Conservation (phyloP, 2,888 invertebrate species). For the Lasioglossum morio region DNA sequence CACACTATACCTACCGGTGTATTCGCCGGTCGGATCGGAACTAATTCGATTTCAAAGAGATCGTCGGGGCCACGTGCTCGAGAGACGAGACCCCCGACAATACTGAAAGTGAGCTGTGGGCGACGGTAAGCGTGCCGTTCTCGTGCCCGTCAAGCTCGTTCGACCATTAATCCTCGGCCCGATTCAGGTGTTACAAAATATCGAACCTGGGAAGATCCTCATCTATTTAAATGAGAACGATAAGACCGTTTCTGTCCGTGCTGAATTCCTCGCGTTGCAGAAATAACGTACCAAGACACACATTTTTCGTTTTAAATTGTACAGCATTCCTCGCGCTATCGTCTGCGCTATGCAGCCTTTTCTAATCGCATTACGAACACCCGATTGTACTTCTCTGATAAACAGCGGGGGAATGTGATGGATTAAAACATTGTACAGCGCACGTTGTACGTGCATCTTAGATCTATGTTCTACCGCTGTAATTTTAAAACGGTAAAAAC, state of each 20-base stretch:
- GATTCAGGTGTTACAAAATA: constrained; percentile 36
- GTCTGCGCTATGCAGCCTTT: background rate
- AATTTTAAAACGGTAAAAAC: too few species aligned
- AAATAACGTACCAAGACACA: background rate
- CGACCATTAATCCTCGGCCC: constrained; percentile 28
- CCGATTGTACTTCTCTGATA: background rate
- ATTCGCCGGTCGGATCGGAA: constrained; percentile 73
- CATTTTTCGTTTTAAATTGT: background rate
- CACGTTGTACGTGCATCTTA: background rate
- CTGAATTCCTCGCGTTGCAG: background rate
- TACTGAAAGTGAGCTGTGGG: constrained; percentile 47
- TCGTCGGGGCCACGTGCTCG: constrained; percentile 40
- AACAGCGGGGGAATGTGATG: background rate
- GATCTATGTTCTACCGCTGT: too few species aligned
- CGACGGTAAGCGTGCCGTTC: constrained; percentile 43
- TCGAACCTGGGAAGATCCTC: constrained; percentile 22
- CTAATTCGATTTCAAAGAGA: constrained; percentile 79
- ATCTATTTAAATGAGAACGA: background rate
- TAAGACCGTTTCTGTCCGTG: background rate
- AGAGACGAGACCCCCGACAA: constrained; percentile 28
- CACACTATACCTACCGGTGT: constrained; percentile 29
- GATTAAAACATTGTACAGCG: background rate
- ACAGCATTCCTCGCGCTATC: background rate
- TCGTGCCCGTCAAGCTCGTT: constrained; percentile 6
- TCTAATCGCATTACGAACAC: background rate